Evolutionary conservation across 2,113 vertebrate species (phyloP), one percentile per base, ranked within the genome.

Genomic region (Furnarius figulus): DNA sequence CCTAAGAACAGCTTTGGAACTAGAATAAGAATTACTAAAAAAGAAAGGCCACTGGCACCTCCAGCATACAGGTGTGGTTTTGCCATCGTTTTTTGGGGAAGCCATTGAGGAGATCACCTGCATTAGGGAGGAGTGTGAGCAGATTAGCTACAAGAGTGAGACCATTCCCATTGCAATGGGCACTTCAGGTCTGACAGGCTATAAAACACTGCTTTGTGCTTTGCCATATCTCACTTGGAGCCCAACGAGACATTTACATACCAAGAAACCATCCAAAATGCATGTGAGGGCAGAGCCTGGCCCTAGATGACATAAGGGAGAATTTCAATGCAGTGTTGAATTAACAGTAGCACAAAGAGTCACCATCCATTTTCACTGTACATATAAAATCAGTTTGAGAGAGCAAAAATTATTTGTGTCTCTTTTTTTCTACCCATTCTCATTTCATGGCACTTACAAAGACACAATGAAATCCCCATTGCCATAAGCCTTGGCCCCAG

Each of bases 161-260:
- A 87, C 23, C 21, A 68, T 61, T 62, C 30, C 33, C 35, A 30
- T 8, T 40, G 70, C 78, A 53, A 4, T 10, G 10, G 49, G 62
- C 53, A 58, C 75, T 76, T 58, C 33, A 18, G 39, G 46, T 50
- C 58, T 82, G 71, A 50, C 50, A 28, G 0, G 0, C 46, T 5
- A 10, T 12, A 39, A 44, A 76, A 47, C 6, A 25, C 0, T 20
- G 23, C 46, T 66, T 27, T 3, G 1, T 67, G 79, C 35, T 70
- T 74, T 28, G 12, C 35, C 18, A 1, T 4, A 4, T 22, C 1
- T 0, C 42, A 11, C 50, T 3, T 23, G 42, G 33, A 66, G 72
- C 40, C 63, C 39, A 15, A 70, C 0, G 0, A 79, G 50, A 33
- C 30, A 6, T 22, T 28, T 55, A 30, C 23, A 21, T 6, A 9